These are phyloP conservation scores for Mythimna impura DNA, from an alignment of 2,888 invertebrate genomes.

Conservation along the genomic window DNA sequence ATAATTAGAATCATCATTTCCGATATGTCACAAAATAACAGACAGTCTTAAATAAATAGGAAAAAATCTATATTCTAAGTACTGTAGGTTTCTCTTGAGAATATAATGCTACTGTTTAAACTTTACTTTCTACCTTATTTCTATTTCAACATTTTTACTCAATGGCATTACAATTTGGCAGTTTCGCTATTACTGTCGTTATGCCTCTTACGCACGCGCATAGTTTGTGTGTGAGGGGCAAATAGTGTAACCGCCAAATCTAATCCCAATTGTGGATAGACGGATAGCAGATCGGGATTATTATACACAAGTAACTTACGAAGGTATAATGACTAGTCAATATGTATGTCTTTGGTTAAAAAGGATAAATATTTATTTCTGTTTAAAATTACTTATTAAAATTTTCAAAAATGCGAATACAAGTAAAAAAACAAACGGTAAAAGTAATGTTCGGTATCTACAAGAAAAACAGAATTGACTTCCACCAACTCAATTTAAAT, in stretches of 20 bases:
- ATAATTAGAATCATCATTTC: conserved; percentile 35
- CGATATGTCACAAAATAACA: conserved; percentile 57
- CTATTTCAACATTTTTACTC: conserved; percentile 29
- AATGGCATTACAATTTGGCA: conserved; percentile 8
- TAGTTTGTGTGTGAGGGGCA: not conserved
- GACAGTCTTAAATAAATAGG: conserved; percentile 52
- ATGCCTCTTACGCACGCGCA: not conserved
- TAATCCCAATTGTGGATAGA: conserved; percentile 17
- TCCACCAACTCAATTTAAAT: not conserved
- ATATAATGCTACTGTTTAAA: conserved; percentile 31
- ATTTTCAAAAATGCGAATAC: not conserved
- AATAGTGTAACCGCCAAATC: conserved; percentile 5
- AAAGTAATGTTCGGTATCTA: not conserved
- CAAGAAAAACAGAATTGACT: conserved; percentile 1
- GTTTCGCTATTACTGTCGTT: not conserved
- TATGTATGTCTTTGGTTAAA: conserved; percentile 59
- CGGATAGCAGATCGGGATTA: conserved; percentile 30
- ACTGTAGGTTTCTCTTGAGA: conserved; percentile 35
- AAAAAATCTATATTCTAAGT: conserved; percentile 49
- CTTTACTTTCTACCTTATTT: conserved; percentile 37
- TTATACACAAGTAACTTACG: conserved; percentile 42
- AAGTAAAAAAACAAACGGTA: not conserved
- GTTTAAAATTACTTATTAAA: conserved; percentile 1
- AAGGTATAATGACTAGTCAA: conserved; percentile 60
- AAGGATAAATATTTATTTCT: not conserved